Conservation (phyloP, 2,888 invertebrate species). For the Lasioglossum zephyrum region DNA sequence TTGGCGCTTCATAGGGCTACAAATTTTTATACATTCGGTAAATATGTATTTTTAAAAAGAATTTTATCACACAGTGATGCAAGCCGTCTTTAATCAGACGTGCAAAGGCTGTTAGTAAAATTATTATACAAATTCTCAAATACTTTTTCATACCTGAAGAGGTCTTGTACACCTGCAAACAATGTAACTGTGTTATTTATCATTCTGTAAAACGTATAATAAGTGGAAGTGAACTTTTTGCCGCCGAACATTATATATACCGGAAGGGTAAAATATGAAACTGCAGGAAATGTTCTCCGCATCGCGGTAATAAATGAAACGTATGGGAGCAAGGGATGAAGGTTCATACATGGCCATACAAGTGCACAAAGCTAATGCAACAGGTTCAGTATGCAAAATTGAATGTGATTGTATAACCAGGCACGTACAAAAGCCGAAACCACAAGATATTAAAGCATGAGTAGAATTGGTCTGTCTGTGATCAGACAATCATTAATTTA, state of each 20-base stretch:
- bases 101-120: not conserved
- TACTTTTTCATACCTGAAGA: not conserved
- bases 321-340: not conserved
- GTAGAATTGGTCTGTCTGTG: not conserved
- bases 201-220: not conserved
- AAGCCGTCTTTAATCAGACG: not conserved
- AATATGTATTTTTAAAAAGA: not conserved
- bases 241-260: not conserved
- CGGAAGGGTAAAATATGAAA: not conserved
- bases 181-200: not conserved
- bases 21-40: not conserved
- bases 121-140: not conserved
- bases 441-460: not conserved
- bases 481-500: not conserved
- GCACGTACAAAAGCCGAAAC: not conserved
- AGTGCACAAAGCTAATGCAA: not conserved
- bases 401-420: not conserved
- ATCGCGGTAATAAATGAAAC: not conserved
- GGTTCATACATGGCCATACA: not conserved
- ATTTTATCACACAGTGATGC: not conserved
- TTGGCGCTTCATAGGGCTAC: not conserved
- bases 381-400: constrained; percentile 6
- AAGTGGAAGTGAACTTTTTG: not conserved
- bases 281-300: not conserved
- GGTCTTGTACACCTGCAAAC: not conserved